Evolutionary conservation across 2,888 invertebrate genomes (phyloP), one percentile per base, ranked within the genome.

Genomic region (Drosophila sordidula): DNA sequence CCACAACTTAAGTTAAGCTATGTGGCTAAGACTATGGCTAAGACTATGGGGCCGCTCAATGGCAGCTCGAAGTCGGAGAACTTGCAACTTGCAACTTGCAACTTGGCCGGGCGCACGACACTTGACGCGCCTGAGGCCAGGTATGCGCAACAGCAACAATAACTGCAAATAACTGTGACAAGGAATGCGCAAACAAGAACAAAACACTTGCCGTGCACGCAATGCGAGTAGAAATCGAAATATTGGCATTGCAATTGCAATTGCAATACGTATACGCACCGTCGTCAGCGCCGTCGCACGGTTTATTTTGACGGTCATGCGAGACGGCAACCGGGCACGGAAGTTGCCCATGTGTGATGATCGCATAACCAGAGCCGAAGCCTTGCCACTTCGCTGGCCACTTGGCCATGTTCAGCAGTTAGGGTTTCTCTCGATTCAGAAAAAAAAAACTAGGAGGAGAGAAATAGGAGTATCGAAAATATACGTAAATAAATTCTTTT

Each of bases 151-250:
- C 44, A 18, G 8, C 26, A 29, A 49, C 26, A 59, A 39, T 52
- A 58, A 46, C 11, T 12, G 61, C 56, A 44, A 58, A 70, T 78
- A 78, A 69, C 78, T 79, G 75, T 82, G 77, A 69, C 54, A 72
- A 69, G 79, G 82, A 85, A 82, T 82, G 82, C 67, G 55, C 63
- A 85, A 82, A 87, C 76, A 85, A 73, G 86, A 82, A 82, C 76
- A 78, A 69, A 85, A 87, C 83, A 82, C 88, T 79, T 45, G 76
- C 55, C 55, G 38, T 52, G 74, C 70, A 68, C 69, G 72, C 76
- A 79, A 79, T 65, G 80, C 47, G 66, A 64, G 52, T 55, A 52
- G 51, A 73, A 65, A 86, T 63, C 59, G 34, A 52, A 66, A 66
- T 22, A 52, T 45, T 65, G 51, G 52, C 51, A 62, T 58, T 61